Base-by-base conservation (phyloP, 2,888 invertebrate species). In the Clitarchus hookeri region DNA sequence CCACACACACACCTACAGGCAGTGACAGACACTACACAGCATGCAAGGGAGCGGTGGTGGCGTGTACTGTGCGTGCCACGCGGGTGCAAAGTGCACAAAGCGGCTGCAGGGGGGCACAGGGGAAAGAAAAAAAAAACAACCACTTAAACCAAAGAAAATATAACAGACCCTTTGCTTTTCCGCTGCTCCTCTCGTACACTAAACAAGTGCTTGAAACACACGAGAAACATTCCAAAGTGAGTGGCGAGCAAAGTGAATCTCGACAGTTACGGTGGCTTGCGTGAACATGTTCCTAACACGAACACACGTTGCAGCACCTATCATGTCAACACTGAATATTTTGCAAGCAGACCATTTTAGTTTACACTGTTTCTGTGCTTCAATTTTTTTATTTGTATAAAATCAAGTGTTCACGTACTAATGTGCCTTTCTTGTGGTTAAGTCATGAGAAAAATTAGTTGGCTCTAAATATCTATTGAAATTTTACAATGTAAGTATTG, bases 111-210 rank as follows among this genome's bases (percentile, higher is more conserved):
- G 65, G 48, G 48, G 12, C 11, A 16, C 16, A 48, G 65, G 65
- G 65, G 65, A 65, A 65, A 65, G 13, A 53, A 16, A 65, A 65
- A 53, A 16, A 65, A 65, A 65, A 65, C 19, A 65, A 65, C 11
- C 65, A 65, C n/a, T n/a, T 11, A 23, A n/a, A 65, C 65, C 65
- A 65, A 65, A 65, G 65, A 65, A 65, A 65, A 65, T 2, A 9
- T n/a, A 65, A 65, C 65, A 65, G 65, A 65, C 65, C 65, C 65
- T 65, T n/a, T 65, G 65, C 65, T n/a, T 65, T 65, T 19, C n/a
- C 16, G 65, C n/a, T n/a, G 65, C 65, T 65, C 8, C 65, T 65
- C 65, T 19, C n/a, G 65, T 23, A 19, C 48, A 48, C 16, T 48
- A 48, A 48, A 48, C 65, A 11, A 65, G 65, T 19, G 65, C 19